These are phyloP conservation scores for Limonius californicus DNA, from an alignment of 1,140 invertebrate species.

Conservation along the genomic window DNA sequence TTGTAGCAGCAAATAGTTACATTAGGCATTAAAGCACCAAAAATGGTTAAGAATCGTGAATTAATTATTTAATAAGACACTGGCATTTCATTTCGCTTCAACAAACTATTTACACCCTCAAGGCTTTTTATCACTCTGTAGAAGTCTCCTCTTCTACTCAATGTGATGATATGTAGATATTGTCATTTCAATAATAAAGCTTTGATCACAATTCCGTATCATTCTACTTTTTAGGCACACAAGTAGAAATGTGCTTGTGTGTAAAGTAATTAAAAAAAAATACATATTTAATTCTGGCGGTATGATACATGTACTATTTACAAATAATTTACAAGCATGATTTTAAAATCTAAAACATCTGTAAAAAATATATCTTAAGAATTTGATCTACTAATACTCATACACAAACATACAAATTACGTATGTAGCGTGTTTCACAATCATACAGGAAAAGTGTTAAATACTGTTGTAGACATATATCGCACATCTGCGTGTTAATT, in stretches of 20 bases:
- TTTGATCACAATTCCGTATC: conserved; percentile 37
- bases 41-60: conserved; percentile 20
- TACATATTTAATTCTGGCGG: conserved; percentile 10
- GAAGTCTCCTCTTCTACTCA: conserved; percentile 33
- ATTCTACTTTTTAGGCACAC: conserved; percentile 24
- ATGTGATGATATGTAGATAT: conserved; percentile 46
- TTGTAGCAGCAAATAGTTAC: conserved; percentile 27
- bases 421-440: background rate
- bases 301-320: conserved; percentile 11
- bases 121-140: conserved; percentile 46
- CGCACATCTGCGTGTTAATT: too few relatives aligned
- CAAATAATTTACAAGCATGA: conserved; percentile 17
- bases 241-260: conserved; percentile 18
- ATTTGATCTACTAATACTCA: conserved; percentile 3
- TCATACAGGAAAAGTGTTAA: background rate
- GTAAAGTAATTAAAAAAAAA: conserved; percentile 18
- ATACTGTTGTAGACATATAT: too few relatives aligned
- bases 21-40: conserved; percentile 30
- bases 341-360: conserved; percentile 21
- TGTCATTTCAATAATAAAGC: conserved; percentile 45
- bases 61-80: conserved; percentile 39
- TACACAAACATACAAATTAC: background rate
- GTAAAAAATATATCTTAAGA: conserved; percentile 15
- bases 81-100: conserved; percentile 33
- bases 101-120: conserved; percentile 36